Evolutionary conservation across 2,888 invertebrate genomes (phyloP), one percentile per base, ranked within the genome.

Genomic region (Xylota sylvarum): DNA sequence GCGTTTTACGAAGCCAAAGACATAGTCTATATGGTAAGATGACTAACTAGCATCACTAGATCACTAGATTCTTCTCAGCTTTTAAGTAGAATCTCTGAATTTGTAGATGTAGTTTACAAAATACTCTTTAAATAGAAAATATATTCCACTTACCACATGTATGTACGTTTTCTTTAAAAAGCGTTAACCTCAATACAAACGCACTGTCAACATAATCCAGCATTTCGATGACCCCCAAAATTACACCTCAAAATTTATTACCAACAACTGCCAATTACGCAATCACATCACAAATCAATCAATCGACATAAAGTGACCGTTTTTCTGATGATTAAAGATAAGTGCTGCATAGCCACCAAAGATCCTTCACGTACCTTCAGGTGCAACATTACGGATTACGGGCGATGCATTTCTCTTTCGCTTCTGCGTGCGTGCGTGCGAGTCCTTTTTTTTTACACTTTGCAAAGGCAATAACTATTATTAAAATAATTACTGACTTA

Each of bases 401-500:
- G 40, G 12, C 2, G 17, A 12, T 9, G 52, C 4, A 23, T 32
- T 12, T 40, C 1, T 50, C 30, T 46, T 30, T 5, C 58, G 32
- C 56, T 48, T 64, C n/a, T 64, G 46, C 74, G 23, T 84, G 84
- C 74, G 23, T 84, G 84, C 67, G 67, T 73, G 67, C 67, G 50
- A 70, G 50, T 52, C 64, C 37, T 40, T 83, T 43, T 73, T n/a
- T 60, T n/a, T 70, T 80, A 65, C 79, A 76, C 70, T 65, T 52
- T 52, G 9, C 3, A 50, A 35, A 70, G 12, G 64, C 58, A 70
- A 79, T 74, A 65, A 46, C 43, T 80, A 65, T 80, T 70, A 85
- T 80, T 85, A 85, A 58, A 37, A 60, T 85, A 80, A 85, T 76
- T 74, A 70, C 50, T 12, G 7, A 9, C 69, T 58, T 58, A 58